Conservation (phyloP, 2,888 invertebrate genomes). For the Branchellion lobata region DNA sequence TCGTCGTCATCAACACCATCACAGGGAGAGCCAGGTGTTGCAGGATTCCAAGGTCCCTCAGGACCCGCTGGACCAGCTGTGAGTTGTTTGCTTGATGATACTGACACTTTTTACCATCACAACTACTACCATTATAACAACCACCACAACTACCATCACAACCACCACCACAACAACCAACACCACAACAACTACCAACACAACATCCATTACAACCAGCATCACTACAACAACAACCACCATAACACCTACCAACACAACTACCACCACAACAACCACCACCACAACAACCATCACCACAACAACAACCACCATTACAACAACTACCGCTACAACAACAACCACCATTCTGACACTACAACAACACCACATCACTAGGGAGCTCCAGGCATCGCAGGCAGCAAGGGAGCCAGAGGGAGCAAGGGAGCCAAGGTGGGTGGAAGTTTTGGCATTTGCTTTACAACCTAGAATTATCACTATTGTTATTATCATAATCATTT, state of each 20-base stretch:
- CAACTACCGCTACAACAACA: not conserved
- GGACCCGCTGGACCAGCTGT: conserved; percentile 43
- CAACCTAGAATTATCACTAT: too few species aligned
- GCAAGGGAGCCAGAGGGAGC: conserved; percentile 27
- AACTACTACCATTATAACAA: not conserved
- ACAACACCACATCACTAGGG: conserved; percentile 18
- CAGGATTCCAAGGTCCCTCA: conserved; percentile 26
- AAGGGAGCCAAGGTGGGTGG: conserved; percentile 42
- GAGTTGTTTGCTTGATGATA: too few species aligned
- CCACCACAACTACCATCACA: not conserved
- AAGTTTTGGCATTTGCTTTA: too few species aligned
- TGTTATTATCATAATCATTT: not conserved
- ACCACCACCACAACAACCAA: not conserved
- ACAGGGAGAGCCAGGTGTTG: conserved; percentile 32
- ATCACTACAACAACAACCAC: not conserved
- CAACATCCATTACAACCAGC: too few species aligned
- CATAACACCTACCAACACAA: not conserved
- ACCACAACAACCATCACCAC: not conserved
- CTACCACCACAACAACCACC: not conserved
- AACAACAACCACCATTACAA: not conserved
- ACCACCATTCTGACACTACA: too few species aligned
- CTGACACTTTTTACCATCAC: not conserved
- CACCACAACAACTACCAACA: not conserved
- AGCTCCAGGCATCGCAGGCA: conserved; percentile 22
- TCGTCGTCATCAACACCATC: not conserved